These are phyloP conservation scores for Stichopus chloronotus DNA, from an alignment of 35 echinoderm and acorn worm species.

Conservation along the genomic window DNA sequence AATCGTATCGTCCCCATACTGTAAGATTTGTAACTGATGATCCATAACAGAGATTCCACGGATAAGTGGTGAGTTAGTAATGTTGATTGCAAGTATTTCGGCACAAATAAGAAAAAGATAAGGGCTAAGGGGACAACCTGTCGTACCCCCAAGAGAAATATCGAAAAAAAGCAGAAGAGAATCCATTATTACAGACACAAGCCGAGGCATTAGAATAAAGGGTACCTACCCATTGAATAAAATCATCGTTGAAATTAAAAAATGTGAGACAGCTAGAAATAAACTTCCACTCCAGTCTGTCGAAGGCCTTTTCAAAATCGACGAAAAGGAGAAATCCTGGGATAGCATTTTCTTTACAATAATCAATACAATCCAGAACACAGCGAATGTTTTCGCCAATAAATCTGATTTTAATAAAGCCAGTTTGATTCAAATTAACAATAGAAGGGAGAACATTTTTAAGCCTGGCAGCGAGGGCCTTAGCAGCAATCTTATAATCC, in stretches of 20 bases:
- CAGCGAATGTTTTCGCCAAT: slow-evolving; percentile 37
- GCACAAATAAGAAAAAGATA: not conserved
- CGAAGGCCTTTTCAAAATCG: slow-evolving; percentile 41
- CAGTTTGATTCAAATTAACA: slow-evolving; percentile 22
- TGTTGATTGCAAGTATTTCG: not conserved
- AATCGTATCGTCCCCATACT: no score
- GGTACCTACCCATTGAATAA: slow-evolving; percentile 19
- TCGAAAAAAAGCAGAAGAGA: not conserved
- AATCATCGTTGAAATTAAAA: slow-evolving; percentile 28
- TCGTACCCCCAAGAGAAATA: slow-evolving; percentile 3
- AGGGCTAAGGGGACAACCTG: slow-evolving; percentile 37
- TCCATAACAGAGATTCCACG: no score
- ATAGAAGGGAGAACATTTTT: slow-evolving; percentile 7
- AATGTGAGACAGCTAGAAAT: not conserved
- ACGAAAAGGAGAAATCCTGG: slow-evolving; percentile 6
- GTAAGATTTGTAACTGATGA: not conserved
- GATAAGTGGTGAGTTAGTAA: not conserved
- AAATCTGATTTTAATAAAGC: slow-evolving; percentile 23
- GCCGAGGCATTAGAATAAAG: slow-evolving; percentile 27
- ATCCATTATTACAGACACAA: slow-evolving; percentile 45
- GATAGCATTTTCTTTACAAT: slow-evolving; percentile 8
- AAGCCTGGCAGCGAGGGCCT: slow-evolving; percentile 29
- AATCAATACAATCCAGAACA: slow-evolving; percentile 14
- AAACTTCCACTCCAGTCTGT: slow-evolving; percentile 31
- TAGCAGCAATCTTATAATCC: not conserved